Evolutionary conservation across 2,888 invertebrate species (phyloP).

Genomic region (Timema podura): DNA sequence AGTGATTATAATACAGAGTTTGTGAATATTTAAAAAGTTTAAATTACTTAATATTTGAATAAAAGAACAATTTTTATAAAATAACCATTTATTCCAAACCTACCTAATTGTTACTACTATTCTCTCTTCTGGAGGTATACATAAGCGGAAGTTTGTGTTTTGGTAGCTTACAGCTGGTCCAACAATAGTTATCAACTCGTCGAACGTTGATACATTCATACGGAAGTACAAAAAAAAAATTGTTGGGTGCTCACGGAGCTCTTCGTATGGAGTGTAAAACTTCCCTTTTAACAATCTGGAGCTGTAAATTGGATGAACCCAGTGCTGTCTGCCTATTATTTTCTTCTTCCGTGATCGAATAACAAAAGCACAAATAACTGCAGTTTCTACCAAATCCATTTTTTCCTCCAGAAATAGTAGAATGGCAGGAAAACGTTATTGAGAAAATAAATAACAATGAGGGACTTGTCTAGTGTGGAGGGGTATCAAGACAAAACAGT

Average conservation of each 20-base stretch:
- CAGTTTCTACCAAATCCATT: background rate
- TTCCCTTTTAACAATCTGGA: background rate
- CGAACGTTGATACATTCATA: background rate
- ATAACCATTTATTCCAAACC: background rate
- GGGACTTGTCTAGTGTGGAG: too few species aligned
- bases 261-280: background rate
- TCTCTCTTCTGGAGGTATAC: slow-evolving; percentile 2
- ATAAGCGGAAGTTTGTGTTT: background rate
- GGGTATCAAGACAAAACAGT: background rate
- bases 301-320: background rate
- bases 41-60: background rate
- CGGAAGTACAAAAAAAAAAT: background rate
- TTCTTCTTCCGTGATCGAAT: background rate
- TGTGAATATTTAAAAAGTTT: background rate
- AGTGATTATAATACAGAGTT: background rate
- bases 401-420: background rate
- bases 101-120: background rate
- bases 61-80: background rate
- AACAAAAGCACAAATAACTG: background rate
- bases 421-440: too few species aligned
- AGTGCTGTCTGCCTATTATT: background rate
- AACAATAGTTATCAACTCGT: background rate
- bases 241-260: background rate
- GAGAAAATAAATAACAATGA: too few species aligned
- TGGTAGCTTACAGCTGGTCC: background rate